Evolutionary conservation across 2,113 vertebrate species (phyloP).

Genomic region (Tetraodon nigroviridis): DNA sequence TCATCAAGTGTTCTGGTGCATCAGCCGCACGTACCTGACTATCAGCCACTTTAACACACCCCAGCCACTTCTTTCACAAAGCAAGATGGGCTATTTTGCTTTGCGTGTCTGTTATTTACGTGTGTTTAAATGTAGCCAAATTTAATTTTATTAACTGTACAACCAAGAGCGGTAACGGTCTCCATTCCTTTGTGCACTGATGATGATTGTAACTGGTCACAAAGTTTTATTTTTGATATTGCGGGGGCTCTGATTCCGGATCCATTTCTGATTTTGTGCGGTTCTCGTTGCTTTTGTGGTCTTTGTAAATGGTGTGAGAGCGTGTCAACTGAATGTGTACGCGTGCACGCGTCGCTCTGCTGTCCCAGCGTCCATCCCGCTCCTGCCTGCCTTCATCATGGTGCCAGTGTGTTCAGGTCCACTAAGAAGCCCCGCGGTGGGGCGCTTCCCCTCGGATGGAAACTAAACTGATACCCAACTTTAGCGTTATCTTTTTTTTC

Average conservation of each 20-base stretch:
- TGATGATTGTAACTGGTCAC: conserved; percentile 44
- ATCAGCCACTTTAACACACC: neutral
- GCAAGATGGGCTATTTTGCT: neutral
- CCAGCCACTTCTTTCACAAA: neutral
- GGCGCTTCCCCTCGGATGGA: conserved; percentile 11
- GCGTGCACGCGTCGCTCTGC: conserved; percentile 14
- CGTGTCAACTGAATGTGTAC: conserved; percentile 1
- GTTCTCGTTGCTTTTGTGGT: conserved; percentile 15
- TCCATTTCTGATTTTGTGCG: conserved; percentile 20
- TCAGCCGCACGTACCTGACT: neutral
- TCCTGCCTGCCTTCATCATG: conserved; percentile 37
- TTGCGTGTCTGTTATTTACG: neutral
- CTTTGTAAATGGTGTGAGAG: neutral
- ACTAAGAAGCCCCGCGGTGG: conserved; percentile 6
- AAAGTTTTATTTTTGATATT: conserved; percentile 53
- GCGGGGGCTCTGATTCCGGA: conserved; percentile 15
- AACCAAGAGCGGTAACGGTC: conserved; percentile 10
- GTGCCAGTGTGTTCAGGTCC: conserved; percentile 53
- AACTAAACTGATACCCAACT: neutral
- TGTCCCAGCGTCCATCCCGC: conserved; percentile 26
- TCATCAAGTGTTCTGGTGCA: no score
- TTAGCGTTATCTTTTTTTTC: conserved; percentile 19
- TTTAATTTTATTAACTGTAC: no score
- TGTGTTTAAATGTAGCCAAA: no score
- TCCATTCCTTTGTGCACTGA: conserved; percentile 48